A percentile compares a stretch with the other conserved stretches of the same genome.
Conservation (phyloP, 2,888 invertebrate species). For the Meloe dianella region DNA sequence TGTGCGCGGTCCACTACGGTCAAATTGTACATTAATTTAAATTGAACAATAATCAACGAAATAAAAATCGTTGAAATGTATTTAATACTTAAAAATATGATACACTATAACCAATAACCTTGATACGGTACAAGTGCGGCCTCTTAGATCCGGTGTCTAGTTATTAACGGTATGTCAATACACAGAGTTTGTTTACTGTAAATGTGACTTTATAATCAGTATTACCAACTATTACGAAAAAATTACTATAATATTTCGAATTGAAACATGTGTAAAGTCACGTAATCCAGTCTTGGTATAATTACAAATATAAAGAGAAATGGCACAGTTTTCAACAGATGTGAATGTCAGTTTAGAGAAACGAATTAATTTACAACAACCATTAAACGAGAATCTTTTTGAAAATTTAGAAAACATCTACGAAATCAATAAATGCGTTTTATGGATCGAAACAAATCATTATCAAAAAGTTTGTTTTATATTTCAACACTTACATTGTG, state of each 20-base stretch:
- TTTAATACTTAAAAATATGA: too few species aligned
- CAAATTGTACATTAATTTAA: too few species aligned
- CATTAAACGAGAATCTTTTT: slow-evolving; percentile 38
- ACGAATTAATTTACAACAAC: slow-evolving; percentile 52
- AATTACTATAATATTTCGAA: not conserved
- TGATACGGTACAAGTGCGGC: too few species aligned
- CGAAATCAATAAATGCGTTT: slow-evolving; percentile 66
- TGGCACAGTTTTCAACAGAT: slow-evolving; percentile 62
- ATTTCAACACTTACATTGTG: too few species aligned
- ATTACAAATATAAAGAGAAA: slow-evolving; percentile 29
- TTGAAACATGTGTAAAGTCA: slow-evolving; percentile 21
- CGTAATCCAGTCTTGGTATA: slow-evolving; percentile 22
- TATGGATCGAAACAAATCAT: slow-evolving; percentile 74
- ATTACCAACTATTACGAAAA: not conserved
- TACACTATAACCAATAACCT: too few species aligned
- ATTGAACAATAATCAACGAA: too few species aligned
- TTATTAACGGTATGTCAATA: too few species aligned
- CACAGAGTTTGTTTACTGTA: too few species aligned
- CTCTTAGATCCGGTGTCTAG: too few species aligned
- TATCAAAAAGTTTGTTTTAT: slow-evolving; percentile 65
- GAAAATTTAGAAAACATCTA: slow-evolving; percentile 62
- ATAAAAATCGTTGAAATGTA: too few species aligned
- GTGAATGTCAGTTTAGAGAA: slow-evolving; percentile 64
- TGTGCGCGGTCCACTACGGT: too few species aligned
- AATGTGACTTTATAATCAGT: not conserved